A percentile compares a stretch with the other conserved stretches of the same genome.
Evolutionary conservation across 2,797 vertebrate species (phyloP).

Genomic region (Catharus ustulatus): DNA sequence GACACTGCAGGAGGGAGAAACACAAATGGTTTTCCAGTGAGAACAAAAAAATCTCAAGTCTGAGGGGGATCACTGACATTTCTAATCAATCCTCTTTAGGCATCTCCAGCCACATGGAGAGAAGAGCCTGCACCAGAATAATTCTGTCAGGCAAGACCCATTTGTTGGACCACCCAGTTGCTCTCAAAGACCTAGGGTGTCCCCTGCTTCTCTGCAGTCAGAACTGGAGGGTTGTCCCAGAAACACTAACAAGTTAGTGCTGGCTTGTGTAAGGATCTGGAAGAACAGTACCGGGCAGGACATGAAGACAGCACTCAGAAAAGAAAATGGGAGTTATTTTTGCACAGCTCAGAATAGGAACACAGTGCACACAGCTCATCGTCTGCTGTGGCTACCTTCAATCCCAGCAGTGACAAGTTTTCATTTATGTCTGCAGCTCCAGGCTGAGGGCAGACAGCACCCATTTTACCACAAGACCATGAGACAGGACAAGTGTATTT

Average conservation of each 20-base stretch:
- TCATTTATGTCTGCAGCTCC: constrained; percentile 7
- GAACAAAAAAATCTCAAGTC: background rate
- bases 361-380: rapidly evolving
- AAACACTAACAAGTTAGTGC: background rate
- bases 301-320: background rate
- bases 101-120: background rate
- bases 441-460: background rate
- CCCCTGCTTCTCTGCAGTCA: background rate
- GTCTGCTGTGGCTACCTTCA: constrained; percentile 13
- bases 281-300: constrained; percentile 25
- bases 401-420: constrained; percentile 9
- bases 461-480: background rate
- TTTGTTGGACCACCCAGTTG: constrained; percentile 12
- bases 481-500: background rate
- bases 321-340: constrained; percentile 54
- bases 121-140: background rate
- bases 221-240: constrained; percentile 1
- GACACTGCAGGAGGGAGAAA: background rate
- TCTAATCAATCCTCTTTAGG: background rate
- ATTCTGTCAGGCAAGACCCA: background rate
- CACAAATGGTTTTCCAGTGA: background rate
- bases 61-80: constrained; percentile 9
- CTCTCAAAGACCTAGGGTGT: background rate
- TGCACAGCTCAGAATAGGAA: constrained; percentile 38
- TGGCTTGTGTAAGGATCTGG: background rate